phyloP scores from a whole-genome alignment of 2,113 vertebrate genomes.

The Xenopus borealis region DNA sequence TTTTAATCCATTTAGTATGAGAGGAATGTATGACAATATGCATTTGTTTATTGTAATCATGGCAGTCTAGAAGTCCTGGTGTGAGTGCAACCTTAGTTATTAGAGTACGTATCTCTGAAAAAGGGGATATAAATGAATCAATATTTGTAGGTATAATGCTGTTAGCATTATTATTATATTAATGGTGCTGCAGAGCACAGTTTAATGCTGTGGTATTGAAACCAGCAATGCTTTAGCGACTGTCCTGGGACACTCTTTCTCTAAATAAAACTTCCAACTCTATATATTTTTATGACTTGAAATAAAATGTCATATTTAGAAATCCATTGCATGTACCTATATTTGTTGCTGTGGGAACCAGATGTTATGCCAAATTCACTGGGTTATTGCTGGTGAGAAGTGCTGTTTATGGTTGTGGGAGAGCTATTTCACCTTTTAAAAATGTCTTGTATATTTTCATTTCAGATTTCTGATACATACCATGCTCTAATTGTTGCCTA shows the following conservation, averaged over 20 bases:
- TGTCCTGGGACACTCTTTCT: constrained; percentile 14
- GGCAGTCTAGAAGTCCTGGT: too few species aligned
- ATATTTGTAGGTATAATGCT: too few species aligned
- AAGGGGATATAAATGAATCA: too few species aligned
- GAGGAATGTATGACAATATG: too few species aligned
- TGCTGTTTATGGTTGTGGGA: constrained; percentile 45
- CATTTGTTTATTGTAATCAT: too few species aligned
- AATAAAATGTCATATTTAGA: constrained; percentile 43
- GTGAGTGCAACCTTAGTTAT: too few species aligned
- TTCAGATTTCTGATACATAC: constrained; percentile 45
- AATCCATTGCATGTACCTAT: constrained; percentile 39
- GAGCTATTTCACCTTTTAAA: constrained; percentile 47
- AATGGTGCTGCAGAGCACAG: too few species aligned
- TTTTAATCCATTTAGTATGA: too few species aligned
- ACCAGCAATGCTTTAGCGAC: constrained; percentile 16
- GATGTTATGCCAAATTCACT: constrained; percentile 43
- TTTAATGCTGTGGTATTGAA: constrained; percentile 1
- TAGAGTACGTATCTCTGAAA: too few species aligned
- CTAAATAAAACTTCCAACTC: constrained; percentile 33
- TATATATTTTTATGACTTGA: constrained; percentile 37
- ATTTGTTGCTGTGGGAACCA: constrained; percentile 44
- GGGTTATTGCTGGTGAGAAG: constrained; percentile 41
- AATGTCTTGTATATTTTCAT: constrained; percentile 46
- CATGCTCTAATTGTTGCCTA: constrained; percentile 44
- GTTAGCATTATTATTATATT: too few species aligned